Conservation (phyloP, 2,888 invertebrate genomes). For the Philopedon plagiatum region DNA sequence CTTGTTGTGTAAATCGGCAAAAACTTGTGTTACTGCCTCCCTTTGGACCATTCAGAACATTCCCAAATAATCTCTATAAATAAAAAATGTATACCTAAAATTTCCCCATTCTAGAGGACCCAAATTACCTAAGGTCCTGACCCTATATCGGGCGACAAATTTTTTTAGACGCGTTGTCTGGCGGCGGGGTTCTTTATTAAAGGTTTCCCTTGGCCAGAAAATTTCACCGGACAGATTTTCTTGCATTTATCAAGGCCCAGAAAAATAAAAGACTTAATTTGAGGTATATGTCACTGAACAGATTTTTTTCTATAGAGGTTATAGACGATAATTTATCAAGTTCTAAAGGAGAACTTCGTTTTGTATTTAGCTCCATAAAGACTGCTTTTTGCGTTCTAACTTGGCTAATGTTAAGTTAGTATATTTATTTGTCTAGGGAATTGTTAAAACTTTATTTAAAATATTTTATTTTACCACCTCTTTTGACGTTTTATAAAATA, state of each 20-base stretch:
- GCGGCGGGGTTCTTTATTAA: conserved; percentile 23
- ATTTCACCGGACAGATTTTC: conserved; percentile 22
- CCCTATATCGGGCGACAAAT: conserved; percentile 17
- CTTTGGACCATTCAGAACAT: neutral
- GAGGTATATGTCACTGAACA: conserved; percentile 10
- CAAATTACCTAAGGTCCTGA: conserved; percentile 13
- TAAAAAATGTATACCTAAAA: conserved; percentile 27
- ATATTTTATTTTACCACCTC: no score
- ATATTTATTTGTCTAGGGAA: no score
- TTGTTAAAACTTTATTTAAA: no score
- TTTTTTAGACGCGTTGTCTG: conserved; percentile 15
- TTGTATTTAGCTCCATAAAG: neutral
- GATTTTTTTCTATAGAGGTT: conserved; percentile 9
- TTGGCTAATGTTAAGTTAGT: no score
- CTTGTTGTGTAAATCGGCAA: neutral
- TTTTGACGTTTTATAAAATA: neutral
- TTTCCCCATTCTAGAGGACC: neutral
- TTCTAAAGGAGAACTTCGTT: neutral
- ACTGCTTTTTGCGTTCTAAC: no score
- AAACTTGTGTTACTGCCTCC: neutral
- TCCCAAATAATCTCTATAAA: conserved; percentile 5
- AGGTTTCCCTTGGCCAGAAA: conserved; percentile 21
- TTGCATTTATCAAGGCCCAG: conserved; percentile 25
- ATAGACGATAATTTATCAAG: conserved; percentile 7
- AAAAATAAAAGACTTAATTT: conserved; percentile 29